phyloP scores from a whole-genome alignment of 1,140 invertebrate species.

The Helicoverpa zea region DNA sequence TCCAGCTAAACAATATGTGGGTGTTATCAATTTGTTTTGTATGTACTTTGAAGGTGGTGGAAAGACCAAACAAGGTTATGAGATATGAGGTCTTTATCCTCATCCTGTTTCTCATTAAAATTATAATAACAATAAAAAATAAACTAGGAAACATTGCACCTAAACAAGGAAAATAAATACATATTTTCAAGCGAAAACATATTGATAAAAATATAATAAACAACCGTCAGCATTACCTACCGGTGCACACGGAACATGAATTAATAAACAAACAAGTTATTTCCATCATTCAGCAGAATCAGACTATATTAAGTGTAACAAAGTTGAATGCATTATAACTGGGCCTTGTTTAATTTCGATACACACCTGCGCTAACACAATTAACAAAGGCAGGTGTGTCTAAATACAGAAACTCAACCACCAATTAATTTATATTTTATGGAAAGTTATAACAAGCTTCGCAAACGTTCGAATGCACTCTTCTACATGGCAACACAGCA shows the following conservation, averaged over 20 bases:
- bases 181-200: background rate
- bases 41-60: too few relatives aligned
- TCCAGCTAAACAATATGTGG: too few relatives aligned
- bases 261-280: constrained; percentile 21
- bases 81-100: too few relatives aligned
- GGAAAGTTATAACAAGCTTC: constrained; percentile 20
- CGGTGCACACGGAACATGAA: background rate
- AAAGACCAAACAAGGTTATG: too few relatives aligned
- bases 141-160: background rate
- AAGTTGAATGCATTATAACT: constrained; percentile 53
- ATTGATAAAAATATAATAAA: background rate
- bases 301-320: constrained; percentile 15
- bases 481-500: constrained; percentile 62
- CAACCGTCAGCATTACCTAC: background rate
- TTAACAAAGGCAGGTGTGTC: constrained; percentile 40
- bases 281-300: constrained; percentile 21
- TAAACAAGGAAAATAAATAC: background rate
- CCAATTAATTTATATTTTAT: constrained; percentile 48
- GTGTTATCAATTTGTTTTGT: too few relatives aligned
- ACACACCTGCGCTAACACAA: constrained; percentile 42
- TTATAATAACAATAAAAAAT: too few relatives aligned
- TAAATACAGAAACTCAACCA: constrained; percentile 24
- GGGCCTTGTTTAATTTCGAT: constrained; percentile 35
- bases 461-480: constrained; percentile 44
- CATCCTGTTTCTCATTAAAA: too few relatives aligned